Base-by-base conservation (phyloP, 1,140 invertebrate genomes). In the Caenorhabditis tropicalis region DNA sequence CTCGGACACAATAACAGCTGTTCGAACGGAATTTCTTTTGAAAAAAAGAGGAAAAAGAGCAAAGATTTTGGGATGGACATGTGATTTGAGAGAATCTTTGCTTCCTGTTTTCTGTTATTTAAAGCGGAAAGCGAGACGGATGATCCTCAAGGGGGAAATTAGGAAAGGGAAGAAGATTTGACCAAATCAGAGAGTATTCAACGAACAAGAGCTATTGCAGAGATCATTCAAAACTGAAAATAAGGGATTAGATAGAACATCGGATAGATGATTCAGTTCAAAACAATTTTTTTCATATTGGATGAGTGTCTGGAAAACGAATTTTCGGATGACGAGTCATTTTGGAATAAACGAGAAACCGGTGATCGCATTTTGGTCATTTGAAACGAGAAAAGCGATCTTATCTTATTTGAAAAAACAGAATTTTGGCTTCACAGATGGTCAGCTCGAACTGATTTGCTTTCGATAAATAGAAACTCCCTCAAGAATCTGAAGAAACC, bases 1-100 rank as follows among this genome's bases (percentile, higher is more conserved):
- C 53, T 65, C 21, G 58, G 58, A 65, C 58, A 56, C 53, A 51
- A 51, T n/a, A 60, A 43, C 65, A 74, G 65, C 65, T 74, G 65
- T 27, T 74, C 36, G n/a, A 15, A 74, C 1, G 0, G 65, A 74
- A 33, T 65, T 36, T 27, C n/a, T 15, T 0, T 6, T 5, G 39
- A 58, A 58, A 24, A 31, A 36, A 27, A 16, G 10, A 36, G n/a
- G n/a, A n/a, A n/a, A n/a, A n/a, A 74, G 65, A 74, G 65, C 65
- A 74, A 74, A 74, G 65, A 74, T 33, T 65, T 74, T 2, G 21
- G 65, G 19, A 74, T 74, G 65, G 65, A 43, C 65, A 74, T 46
- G 65, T 65, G 65, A 74, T 74, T 74, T 56, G 2, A 27, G 24
- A 15, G 24, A 56, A 27, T 27, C 29, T 24, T 19, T 27, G 7